Evolutionary conservation across 1,140 invertebrate genomes (phyloP), one percentile per base, ranked within the genome.

Genomic region (Tribolium madens): DNA sequence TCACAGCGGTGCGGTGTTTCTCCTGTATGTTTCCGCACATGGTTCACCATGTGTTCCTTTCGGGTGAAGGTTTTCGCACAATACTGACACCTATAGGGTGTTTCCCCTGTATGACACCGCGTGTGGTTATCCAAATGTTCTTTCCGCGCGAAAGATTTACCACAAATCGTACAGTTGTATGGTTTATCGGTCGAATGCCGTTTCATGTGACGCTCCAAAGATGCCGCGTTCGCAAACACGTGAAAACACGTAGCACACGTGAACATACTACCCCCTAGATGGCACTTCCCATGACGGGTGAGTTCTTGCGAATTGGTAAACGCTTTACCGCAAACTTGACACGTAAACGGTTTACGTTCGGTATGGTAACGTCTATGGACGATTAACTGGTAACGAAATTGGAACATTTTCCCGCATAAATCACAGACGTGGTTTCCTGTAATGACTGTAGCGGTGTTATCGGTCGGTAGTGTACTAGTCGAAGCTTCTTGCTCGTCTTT

Each of bases 131-230:
- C 93, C 52, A 95, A 88, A 85, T 95, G 93, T 83, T 95, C 93
- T 85, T 96, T 96, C 18, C 94, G 89, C 2, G 94, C 94, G 85
- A 97, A 97, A 15, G 92, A 93, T 86, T 96, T 96, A 15, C 93
- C 92, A 85, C 95, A 97, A 77, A 93, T 92, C 2, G 91, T 91
- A 86, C 93, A 95, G 71, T 90, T 92, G 81, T 95, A 94, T 1
- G 93, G 93, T 83, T 94, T 95, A 84, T 95, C 93, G 70, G 93
- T 93, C 0, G 93, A 90, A 81, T 94, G 90, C 31, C 93, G 88
- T 83, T 94, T 94, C 86, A 93, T 91, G 81, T 94, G 92, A 53
- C 93, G 88, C 80, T 94, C 93, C 36, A 92, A 84, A 81, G 89
- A 89, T 1, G 91, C 89, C 42, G 91, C 91, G 83, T 92, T 93